A percentile compares a stretch with the other conserved stretches of the same genome.
phyloP scores from a whole-genome alignment of 2,888 invertebrate species.

The Trissonchulus sp. region DNA sequence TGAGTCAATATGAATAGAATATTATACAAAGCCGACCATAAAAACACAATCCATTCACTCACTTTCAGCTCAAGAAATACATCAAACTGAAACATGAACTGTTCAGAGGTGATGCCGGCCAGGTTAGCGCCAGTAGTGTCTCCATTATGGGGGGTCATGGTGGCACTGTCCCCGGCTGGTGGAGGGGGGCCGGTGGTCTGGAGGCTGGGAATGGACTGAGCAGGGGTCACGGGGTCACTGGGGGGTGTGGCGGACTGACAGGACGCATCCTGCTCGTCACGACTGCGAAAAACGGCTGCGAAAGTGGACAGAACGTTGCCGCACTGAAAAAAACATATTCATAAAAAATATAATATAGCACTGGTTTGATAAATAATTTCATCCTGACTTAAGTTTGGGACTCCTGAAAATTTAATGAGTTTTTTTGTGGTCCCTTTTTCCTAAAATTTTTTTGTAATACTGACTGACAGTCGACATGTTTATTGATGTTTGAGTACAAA shows the following conservation, averaged over 20 bases:
- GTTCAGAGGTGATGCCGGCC: constrained; percentile 35
- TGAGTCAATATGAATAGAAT: no score
- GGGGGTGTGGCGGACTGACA: constrained; percentile 31
- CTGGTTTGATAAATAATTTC: not conserved
- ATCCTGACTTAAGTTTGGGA: no score
- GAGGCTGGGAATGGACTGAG: not conserved
- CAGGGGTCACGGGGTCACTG: not conserved
- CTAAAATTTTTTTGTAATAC: no score
- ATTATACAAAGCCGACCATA: no score
- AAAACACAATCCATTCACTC: no score
- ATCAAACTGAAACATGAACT: constrained; percentile 72
- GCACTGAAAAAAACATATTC: constrained; percentile 52
- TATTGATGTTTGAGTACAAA: no score
- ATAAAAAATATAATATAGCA: no score
- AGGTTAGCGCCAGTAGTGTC: no score
- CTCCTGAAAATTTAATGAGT: no score
- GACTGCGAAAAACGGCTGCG: constrained; percentile 87
- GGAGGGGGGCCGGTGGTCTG: not conserved
- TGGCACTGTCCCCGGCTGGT: not conserved
- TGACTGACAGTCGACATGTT: no score
- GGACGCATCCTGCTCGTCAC: constrained; percentile 68
- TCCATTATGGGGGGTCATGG: not conserved
- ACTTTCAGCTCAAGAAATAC: constrained; percentile 79
- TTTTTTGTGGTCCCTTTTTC: no score
- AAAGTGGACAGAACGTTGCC: constrained; percentile 66